phyloP scores from a whole-genome alignment of 2,113 vertebrate genomes.

The Tiliqua scincoides region DNA sequence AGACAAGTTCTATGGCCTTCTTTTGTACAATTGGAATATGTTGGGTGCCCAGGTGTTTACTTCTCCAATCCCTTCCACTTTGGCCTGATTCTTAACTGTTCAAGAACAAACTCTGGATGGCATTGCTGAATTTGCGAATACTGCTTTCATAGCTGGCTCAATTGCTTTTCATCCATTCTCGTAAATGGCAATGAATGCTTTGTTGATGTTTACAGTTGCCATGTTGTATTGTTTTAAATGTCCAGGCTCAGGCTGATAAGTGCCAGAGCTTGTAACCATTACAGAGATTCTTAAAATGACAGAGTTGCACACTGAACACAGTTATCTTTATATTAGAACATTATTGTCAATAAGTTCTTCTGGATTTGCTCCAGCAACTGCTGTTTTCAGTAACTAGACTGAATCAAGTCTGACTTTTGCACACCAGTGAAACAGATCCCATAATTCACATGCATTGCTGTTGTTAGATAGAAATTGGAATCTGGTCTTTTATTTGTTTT shows the following conservation, averaged over 20 bases:
- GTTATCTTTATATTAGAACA: neutral
- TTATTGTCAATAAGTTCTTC: neutral
- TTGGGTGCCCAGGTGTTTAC: neutral
- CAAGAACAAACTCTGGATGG: conserved; percentile 45
- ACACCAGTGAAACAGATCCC: neutral
- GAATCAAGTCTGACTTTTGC: neutral
- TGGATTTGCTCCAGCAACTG: neutral
- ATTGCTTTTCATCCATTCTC: conserved; percentile 18
- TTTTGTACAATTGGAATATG: rapidly evolving
- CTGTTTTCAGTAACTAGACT: neutral
- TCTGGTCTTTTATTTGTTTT: rapidly evolving
- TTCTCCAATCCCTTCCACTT: neutral
- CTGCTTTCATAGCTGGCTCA: conserved; percentile 17
- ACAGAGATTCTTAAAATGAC: neutral
- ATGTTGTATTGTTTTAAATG: neutral
- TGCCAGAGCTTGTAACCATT: neutral
- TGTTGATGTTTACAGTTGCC: neutral
- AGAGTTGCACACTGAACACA: neutral
- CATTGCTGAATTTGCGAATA: neutral
- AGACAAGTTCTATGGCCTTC: rapidly evolving
- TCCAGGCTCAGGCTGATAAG: neutral
- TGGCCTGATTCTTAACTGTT: neutral
- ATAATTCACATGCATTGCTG: neutral
- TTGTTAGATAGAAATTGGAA: neutral
- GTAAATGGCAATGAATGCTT: neutral